Percentiles rank a stretch among this genome's conserved stretches.
Conservation (phyloP, 1,140 invertebrate species). For the Drosophila subobscura region DNA sequence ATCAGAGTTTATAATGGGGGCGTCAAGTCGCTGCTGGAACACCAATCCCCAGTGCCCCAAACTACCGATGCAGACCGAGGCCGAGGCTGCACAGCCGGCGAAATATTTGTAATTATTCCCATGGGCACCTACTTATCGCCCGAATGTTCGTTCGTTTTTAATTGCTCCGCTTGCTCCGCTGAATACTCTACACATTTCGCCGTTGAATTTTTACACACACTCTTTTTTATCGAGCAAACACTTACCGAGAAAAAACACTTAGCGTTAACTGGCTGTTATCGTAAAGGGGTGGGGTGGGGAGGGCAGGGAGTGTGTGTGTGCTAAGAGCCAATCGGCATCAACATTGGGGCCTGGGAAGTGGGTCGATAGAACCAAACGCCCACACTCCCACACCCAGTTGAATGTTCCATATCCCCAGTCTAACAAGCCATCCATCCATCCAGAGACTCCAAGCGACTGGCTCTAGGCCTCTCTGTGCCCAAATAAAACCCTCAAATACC, state of each 20-base stretch:
- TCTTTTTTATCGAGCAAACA: conserved; percentile 49
- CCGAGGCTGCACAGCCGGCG: background rate
- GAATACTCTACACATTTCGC: conserved; percentile 18
- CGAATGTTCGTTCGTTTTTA: conserved; percentile 38
- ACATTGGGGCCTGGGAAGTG: conserved; percentile 48
- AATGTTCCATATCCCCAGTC: conserved; percentile 14
- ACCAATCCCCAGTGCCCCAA: background rate
- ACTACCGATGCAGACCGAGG: conserved; percentile 36
- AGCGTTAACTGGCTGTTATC: conserved; percentile 50
- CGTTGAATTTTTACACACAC: conserved; percentile 34
- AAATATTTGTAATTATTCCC: conserved; percentile 35
- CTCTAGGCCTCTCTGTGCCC: conserved; percentile 2
- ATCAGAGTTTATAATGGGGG: conserved; percentile 44
- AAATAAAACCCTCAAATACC: background rate
- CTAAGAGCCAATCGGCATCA: conserved; percentile 51
- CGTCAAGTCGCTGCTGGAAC: conserved; percentile 30
- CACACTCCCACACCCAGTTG: conserved; percentile 24
- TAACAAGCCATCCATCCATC: conserved; percentile 42
- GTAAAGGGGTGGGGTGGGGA: background rate
- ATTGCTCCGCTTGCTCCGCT: conserved; percentile 18
- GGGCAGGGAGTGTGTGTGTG: conserved; percentile 22
- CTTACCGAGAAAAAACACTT: conserved; percentile 56
- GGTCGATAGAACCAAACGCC: conserved; percentile 39
- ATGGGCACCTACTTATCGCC: conserved; percentile 59
- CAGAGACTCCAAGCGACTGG: conserved; percentile 17